phyloP scores from a whole-genome alignment of 1,140 invertebrate genomes.

The Eueides isabella region DNA sequence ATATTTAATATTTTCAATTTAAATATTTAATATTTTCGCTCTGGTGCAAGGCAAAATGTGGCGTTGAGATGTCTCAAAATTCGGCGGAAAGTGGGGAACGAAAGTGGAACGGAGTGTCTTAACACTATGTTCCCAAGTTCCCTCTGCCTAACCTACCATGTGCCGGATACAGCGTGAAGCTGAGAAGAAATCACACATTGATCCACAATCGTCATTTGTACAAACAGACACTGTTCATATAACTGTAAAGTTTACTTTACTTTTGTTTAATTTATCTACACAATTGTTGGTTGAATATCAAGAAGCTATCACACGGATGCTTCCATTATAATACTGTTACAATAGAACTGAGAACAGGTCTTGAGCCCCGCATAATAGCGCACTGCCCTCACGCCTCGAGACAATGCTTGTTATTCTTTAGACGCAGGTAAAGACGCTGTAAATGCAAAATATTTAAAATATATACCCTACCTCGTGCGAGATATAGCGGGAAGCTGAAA shows the following conservation, averaged over 20 bases:
- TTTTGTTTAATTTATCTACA: background rate
- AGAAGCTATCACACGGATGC: constrained; percentile 6
- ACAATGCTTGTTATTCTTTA: background rate
- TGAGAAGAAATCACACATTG: background rate
- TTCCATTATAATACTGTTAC: constrained; percentile 1
- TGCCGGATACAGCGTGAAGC: no score
- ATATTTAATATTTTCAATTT: no score
- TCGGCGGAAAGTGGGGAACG: no score
- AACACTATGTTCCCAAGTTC: no score
- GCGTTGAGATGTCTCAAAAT: no score
- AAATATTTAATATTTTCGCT: no score
- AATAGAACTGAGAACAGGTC: background rate
- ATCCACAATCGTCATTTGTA: background rate
- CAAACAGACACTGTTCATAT: background rate
- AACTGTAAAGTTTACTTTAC: background rate
- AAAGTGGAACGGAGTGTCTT: no score
- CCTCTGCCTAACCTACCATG: no score
- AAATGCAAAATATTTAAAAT: background rate
- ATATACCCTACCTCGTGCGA: no score
- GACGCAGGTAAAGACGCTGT: background rate
- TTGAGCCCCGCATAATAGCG: background rate
- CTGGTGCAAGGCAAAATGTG: no score
- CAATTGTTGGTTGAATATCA: background rate
- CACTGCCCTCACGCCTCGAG: background rate
- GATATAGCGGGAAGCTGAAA: no score